Conservation (phyloP, 2,113 vertebrate genomes). For the Hydrochoerus hydrochaeris region DNA sequence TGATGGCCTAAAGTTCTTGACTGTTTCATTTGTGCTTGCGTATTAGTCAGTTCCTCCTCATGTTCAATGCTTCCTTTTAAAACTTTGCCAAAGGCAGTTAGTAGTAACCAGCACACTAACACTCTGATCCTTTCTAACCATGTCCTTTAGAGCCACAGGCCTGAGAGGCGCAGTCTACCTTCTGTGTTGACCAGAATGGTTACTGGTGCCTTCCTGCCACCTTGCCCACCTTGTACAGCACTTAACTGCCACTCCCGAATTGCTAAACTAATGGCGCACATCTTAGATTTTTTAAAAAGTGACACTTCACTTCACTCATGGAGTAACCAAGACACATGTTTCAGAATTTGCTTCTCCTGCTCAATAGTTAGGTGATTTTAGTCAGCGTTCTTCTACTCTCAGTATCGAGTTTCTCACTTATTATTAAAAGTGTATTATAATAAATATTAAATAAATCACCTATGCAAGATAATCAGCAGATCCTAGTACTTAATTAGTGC, state of each 20-base stretch:
- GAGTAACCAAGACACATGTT: background rate
- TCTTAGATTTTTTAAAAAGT: background rate
- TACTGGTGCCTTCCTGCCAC: background rate
- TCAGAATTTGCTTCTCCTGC: background rate
- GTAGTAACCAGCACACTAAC: background rate
- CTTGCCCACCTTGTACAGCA: background rate
- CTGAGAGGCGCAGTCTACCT: background rate
- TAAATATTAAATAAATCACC: conserved; percentile 42
- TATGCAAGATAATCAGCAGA: background rate
- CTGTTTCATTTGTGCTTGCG: background rate
- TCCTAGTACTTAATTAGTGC: conserved; percentile 7
- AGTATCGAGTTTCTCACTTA: conserved; percentile 10
- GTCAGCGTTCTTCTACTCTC: conserved; percentile 20
- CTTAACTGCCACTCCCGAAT: background rate
- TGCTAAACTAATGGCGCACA: background rate
- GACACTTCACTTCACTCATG: background rate
- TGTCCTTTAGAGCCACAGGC: background rate
- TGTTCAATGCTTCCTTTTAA: background rate
- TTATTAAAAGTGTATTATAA: conserved; percentile 5
- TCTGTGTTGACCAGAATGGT: background rate
- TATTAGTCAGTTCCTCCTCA: background rate
- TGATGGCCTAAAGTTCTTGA: background rate
- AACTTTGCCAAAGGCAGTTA: background rate
- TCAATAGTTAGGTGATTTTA: conserved; percentile 16
- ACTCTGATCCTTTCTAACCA: background rate